Base-by-base conservation (phyloP, 2,888 invertebrate species). In the Idaea dimidiata region DNA sequence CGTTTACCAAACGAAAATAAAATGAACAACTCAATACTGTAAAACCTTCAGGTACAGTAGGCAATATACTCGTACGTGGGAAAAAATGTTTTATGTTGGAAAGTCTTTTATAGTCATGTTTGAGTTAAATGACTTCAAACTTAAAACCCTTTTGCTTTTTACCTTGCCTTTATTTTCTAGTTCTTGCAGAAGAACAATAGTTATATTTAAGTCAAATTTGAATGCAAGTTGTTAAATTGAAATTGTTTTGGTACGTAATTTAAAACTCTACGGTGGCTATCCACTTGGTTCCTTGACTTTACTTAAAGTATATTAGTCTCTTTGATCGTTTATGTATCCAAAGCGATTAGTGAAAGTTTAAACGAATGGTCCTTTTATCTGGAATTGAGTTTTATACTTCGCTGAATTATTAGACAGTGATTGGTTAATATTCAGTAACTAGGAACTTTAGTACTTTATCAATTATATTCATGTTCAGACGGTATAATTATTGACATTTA, bases 1-100 rank as follows among this genome's bases (percentile, higher is more conserved):
- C 69, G 64, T 69, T 66, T 66, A 62, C 62, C 62, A 59, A 63
- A 33, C 60, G 59, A 68, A 65, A 60, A 58, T 62, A 61, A 66
- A 67, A 67, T 60, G 62, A 65, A 63, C 67, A 59, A 59, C 63
- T 59, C 62, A 65, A 62, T 65, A 61, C 61, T 58, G 63, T 65
- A 71, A 62, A 62, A 66, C 60, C 59, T 17, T 24, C 54, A 54
- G 58, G 56, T 56, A 17, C 17, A 54, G 33, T 33, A 1, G 33
- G 24, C 24, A 33, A 33, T n/a, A 33, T 33, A 33, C 32, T 7
- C 4, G 7, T 24, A 24, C 1, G 24, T 24, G 5, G 24, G 24
- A 24, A 24, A n/a, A 24, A 24, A 24, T 24, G 24, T 24, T 24
- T 24, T 1, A 5, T 24, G 24, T 24, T 24, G 3, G 24, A 24